These are phyloP conservation scores for Passer montanus DNA, from an alignment of 2,113 vertebrate genomes.

Conservation along the genomic window DNA sequence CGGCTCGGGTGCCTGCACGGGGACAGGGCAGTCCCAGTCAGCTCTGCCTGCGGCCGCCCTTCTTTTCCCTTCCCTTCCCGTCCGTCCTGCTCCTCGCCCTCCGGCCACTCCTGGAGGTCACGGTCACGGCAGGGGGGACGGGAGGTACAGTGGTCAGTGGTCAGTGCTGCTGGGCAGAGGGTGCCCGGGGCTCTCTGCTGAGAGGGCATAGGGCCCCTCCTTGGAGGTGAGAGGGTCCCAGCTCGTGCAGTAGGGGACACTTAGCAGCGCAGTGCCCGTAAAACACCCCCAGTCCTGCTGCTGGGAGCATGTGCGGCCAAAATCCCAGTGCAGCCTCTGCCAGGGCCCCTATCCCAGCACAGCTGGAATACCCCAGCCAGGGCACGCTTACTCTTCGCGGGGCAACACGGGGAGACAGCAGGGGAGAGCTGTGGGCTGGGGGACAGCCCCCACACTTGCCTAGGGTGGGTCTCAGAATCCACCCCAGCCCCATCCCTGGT, in stretches of 20 bases:
- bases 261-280: background rate
- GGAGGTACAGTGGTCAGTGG: background rate
- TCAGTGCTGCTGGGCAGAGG: background rate
- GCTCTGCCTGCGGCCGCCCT: background rate
- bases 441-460: background rate
- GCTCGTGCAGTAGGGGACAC: background rate
- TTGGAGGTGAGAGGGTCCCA: background rate
- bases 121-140: fast-evolving
- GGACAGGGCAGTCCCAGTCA: conserved; percentile 38
- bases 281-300: background rate
- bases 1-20: conserved; percentile 83
- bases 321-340: background rate
- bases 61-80: background rate
- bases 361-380: background rate
- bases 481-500: background rate
- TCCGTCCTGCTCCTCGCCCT: background rate
- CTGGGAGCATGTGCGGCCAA: background rate
- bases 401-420: background rate
- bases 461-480: background rate
- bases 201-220: background rate
- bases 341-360: background rate
- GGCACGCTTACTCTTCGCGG: fast-evolving
- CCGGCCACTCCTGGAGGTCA: background rate
- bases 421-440: background rate
- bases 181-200: background rate